Evolutionary conservation across 2,797 vertebrate species (phyloP), one percentile per base, ranked within the genome.

Genomic region (Calcarius lapponicus): DNA sequence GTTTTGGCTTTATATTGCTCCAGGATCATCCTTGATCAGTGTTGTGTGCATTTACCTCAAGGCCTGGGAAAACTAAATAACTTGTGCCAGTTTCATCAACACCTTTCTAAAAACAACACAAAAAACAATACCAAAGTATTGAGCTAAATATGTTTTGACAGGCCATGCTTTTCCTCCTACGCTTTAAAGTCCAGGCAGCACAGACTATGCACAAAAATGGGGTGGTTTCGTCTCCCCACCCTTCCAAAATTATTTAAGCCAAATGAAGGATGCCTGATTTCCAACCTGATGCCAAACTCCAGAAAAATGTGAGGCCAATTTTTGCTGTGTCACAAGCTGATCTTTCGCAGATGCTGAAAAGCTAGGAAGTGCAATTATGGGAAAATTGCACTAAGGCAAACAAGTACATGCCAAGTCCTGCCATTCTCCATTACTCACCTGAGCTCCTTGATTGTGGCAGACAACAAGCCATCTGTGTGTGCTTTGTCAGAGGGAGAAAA

Each of bases 351-450:
- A 98, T 98, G 98, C 98, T 66, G 93, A 95, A 97, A 97, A 97
- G 95, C 67, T 98, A 98, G 98, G 98, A 98, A 98, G 97, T 97
- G 98, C 98, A 99, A 98, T 99, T 98, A 98, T 53, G 97, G 95
- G 97, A 92, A 98, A 98, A 98, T 98, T 97, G 98, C 97, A 96
- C 96, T 97, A 97, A 97, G 98, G 97, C 97, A 97, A 97, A 97
- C 96, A 94, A 97, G 95, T 95, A 97, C 95, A 97, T 98, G 98
- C 98, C 98, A 98, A 95, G 97, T 96, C 91, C 95, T 98, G 98
- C 98, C 98, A 98, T 93, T 98, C 97, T 95, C 97, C 97, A 98
- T 99, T 98, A 98, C 97, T 98, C 98, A 99, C 98, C 98, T 99
- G 98, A 98, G 97, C 91, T 83, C 90, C 92, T 94, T 98, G 98